These are phyloP conservation scores for Drosophila bocqueti DNA, from an alignment of 1,140 invertebrate genomes.

Conservation along the genomic window DNA sequence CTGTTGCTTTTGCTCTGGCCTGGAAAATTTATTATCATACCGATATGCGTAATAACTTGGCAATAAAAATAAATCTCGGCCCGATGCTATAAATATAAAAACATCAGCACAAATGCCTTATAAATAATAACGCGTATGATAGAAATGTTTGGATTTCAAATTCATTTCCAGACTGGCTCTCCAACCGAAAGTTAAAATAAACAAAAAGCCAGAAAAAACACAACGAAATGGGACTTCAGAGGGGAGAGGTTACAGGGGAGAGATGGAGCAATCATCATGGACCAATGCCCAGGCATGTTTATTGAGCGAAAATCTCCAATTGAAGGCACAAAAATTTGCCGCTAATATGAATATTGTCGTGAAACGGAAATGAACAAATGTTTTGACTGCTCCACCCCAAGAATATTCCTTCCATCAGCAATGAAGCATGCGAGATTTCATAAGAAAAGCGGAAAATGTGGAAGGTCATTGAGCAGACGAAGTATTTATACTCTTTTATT, in stretches of 20 bases:
- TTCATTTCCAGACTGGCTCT: slow-evolving; percentile 54
- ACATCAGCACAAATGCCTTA: slow-evolving; percentile 81
- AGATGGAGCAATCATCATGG: slow-evolving; percentile 69
- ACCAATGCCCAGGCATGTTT: slow-evolving; percentile 58
- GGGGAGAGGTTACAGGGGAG: slow-evolving; percentile 11
- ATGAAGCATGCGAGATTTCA: slow-evolving; percentile 78
- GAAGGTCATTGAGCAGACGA: background rate
- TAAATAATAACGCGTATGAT: slow-evolving; percentile 73
- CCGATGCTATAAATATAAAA: slow-evolving; percentile 82
- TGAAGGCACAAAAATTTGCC: slow-evolving; percentile 67
- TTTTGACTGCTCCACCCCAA: slow-evolving; percentile 40
- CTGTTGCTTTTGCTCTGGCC: slow-evolving; percentile 50
- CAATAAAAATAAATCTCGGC: slow-evolving; percentile 83
- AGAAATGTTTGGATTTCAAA: slow-evolving; percentile 73
- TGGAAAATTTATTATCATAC: slow-evolving; percentile 82
- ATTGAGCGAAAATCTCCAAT: slow-evolving; percentile 44
- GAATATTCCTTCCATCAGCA: slow-evolving; percentile 42
- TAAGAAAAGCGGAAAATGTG: slow-evolving; percentile 36
- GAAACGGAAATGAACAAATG: slow-evolving; percentile 79
- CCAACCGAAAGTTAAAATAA: slow-evolving; percentile 53
- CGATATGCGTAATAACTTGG: slow-evolving; percentile 84
- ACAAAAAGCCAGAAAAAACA: slow-evolving; percentile 46
- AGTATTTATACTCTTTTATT: background rate
- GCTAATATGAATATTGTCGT: slow-evolving; percentile 83
- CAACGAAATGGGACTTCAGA: background rate